phyloP scores from a whole-genome alignment of 2,797 vertebrate genomes.

The Hapalemur alaotrensis region DNA sequence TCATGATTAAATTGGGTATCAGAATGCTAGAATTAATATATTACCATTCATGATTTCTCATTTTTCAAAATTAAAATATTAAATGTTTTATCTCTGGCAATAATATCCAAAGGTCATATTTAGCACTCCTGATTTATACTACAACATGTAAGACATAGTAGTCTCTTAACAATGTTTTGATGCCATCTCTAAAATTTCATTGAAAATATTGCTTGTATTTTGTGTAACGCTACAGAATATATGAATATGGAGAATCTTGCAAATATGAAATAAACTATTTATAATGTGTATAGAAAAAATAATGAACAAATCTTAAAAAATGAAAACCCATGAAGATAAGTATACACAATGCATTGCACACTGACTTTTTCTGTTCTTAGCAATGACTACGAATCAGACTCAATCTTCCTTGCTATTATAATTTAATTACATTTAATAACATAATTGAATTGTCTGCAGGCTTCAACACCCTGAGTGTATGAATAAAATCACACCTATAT shows the following conservation, averaged over 20 bases:
- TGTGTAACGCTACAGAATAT: neutral
- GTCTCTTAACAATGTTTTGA: neutral
- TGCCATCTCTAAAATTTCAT: neutral
- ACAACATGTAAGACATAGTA: neutral
- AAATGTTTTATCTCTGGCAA: neutral
- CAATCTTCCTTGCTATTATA: neutral
- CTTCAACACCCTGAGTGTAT: neutral
- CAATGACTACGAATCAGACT: neutral
- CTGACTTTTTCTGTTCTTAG: neutral
- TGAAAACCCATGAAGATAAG: neutral
- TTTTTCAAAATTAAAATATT: neutral
- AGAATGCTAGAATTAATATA: neutral
- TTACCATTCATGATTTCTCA: neutral
- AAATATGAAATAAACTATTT: constrained; percentile 6
- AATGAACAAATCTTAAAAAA: neutral
- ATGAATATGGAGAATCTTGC: neutral
- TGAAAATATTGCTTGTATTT: neutral
- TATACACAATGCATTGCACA: neutral
- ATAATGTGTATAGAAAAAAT: neutral
- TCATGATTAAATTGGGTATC: neutral
- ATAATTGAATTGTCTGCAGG: constrained; percentile 23
- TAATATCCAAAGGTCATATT: neutral
- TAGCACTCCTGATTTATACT: neutral
- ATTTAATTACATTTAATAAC: neutral
- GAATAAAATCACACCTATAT: neutral